Evolutionary conservation across 2,888 invertebrate genomes (phyloP), one percentile per base, ranked within the genome.

Genomic region (Nomada hirtipes): DNA sequence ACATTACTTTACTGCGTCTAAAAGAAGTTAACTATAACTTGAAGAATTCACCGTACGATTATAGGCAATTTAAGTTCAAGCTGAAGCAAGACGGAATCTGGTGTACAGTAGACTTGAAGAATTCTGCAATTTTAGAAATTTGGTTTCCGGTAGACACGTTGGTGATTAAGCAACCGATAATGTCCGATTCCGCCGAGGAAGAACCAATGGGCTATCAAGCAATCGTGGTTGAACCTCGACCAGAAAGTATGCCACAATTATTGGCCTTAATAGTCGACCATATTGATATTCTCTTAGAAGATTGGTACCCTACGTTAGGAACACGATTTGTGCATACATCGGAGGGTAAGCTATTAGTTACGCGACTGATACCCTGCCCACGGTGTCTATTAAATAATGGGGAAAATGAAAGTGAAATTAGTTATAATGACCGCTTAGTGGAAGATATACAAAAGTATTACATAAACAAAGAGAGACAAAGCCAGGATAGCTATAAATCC

Each of bases 321-420:
- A 99, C 99, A 0, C 96, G 99, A 57, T 99, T 99, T 94, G 98
- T 99, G 2, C 99, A 99, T 93, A 99, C 99, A 0, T 98, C 98
- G 0, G 98, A 99, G 90, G 99, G 99, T 0, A 96, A 98, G 89
- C 97, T 99, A 93, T 95, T 99, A 55, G 98, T 99, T 70, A 99
- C 99, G 0, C 95, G 99, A 13, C 94, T 99, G 74, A 97, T 99
- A 83, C 98, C 99, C 0, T 99, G 99, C 92, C 97, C 98, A 0
- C 96, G 96, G 42, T 99, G 99, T 92, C 94, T 99, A 65, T 79
- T 93, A 10, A 92, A 91, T 64, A 91, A 89, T 4, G 88, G 89
- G 50, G 94, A 94, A n/a, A 76, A 53, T n/a, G 91, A 86, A 7
- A 81, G 69, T n/a, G 89, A 86, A n/a, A 72, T 77, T 42, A 85